Base-by-base conservation (phyloP, 2,797 vertebrate genomes). In the Acipenser transmontanus region DNA sequence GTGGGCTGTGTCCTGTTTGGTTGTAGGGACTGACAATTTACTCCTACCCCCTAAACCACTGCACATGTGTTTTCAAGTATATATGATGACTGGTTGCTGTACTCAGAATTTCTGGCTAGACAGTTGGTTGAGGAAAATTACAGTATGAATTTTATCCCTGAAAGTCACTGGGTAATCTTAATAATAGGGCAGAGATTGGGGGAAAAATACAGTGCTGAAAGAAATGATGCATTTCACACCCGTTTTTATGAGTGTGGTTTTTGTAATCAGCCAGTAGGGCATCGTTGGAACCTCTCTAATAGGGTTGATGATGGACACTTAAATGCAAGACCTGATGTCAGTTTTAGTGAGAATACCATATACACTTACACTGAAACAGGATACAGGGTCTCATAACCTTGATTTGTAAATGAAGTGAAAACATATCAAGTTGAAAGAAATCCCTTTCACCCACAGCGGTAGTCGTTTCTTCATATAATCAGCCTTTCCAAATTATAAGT, bases 121-220 rank as follows among this genome's bases (percentile, higher is more conserved):
- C 76, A 80, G 72, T 70, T 65, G 65, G 74, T 76, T 85, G 87
- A 89, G 88, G 88, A 89, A 84, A 84, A 70, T 68, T 73, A 76
- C 56, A 61, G 68, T 34, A 78, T 74, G 69, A 74, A 69, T 72
- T 82, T 87, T 86, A 86, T 85, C 73, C 76, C 74, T 1, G 49
- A 70, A 71, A 86, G 78, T 89, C 85, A 83, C 78, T 76, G 77
- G 82, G 76, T 84, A 82, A 84, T 87, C 78, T 82, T 81, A 85
- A 74, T 89, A 89, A 88, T 89, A 73, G 78, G 73, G 81, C 84
- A 71, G 82, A 84, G 81, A 71, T 68, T 8, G 47, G 4, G 49
- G 34, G 34, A 7, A 57, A 57, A 11, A n/a, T 57, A 11, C n/a
- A 5, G 12, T 57, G 54, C 12, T 57, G 54, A 57, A 13, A 57